phyloP scores from a whole-genome alignment of 2,113 vertebrate genomes.

The Xyliphius kryptos region DNA sequence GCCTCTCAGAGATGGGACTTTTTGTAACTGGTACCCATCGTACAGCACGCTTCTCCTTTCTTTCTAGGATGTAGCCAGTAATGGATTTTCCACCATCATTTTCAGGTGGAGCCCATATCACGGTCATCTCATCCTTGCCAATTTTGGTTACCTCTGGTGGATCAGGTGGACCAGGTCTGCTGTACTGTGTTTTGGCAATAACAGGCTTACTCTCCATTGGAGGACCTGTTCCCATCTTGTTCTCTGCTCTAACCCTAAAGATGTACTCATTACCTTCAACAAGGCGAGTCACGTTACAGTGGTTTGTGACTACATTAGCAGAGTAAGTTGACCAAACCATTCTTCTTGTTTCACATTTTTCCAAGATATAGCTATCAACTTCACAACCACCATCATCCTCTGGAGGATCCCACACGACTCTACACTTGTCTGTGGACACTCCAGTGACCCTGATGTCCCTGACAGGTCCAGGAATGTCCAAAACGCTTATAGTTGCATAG shows the following conservation, averaged over 20 bases:
- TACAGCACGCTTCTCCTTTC: slow-evolving; percentile 82
- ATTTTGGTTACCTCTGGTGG: slow-evolving; percentile 91
- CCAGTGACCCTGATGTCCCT: slow-evolving; percentile 82
- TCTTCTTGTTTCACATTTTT: slow-evolving; percentile 96
- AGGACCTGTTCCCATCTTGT: too few species aligned
- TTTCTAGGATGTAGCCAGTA: slow-evolving; percentile 94
- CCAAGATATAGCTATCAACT: slow-evolving; percentile 95
- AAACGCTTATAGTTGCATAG: slow-evolving; percentile 84
- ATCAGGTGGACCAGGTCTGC: slow-evolving; percentile 87
- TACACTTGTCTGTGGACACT: slow-evolving; percentile 85
- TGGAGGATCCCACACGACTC: slow-evolving; percentile 85
- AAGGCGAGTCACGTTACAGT: slow-evolving; percentile 81
- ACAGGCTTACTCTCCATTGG: slow-evolving; percentile 87
- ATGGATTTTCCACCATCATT: slow-evolving; percentile 96
- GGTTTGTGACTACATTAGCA: slow-evolving; percentile 72
- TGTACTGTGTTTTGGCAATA: slow-evolving; percentile 85
- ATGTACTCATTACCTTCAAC: slow-evolving; percentile 97
- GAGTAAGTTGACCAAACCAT: slow-evolving; percentile 98
- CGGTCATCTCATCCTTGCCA: slow-evolving; percentile 96
- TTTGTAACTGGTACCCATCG: slow-evolving; percentile 95
- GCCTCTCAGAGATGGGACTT: slow-evolving; percentile 87
- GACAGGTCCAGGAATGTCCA: slow-evolving; percentile 89
- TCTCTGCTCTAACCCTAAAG: slow-evolving; percentile 93
- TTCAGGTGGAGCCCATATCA: slow-evolving; percentile 94
- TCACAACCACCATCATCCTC: slow-evolving; percentile 96